Base-by-base conservation (phyloP, 2,113 vertebrate genomes). In the Gadus chalcogrammus region DNA sequence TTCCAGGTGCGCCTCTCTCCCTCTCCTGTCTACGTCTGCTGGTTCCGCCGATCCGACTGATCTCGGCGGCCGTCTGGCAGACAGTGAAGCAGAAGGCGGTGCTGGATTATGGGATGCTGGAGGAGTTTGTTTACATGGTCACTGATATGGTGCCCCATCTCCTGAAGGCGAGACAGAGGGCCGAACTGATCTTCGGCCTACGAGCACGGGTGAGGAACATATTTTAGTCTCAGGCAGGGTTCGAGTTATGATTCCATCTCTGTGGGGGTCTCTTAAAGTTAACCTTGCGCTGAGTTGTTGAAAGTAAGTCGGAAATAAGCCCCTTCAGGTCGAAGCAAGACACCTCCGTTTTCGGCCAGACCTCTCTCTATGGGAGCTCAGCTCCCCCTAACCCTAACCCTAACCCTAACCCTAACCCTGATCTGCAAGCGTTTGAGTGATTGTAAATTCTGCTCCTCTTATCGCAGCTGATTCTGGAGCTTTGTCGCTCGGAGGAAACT, bases 101-200 rank as follows among this genome's bases (percentile, higher is more conserved):
- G 71, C 79, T 80, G 2, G 88, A 93, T n/a, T 94, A 92, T 68
- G 91, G 92, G 0, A 84, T 85, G 3, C 90, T 93, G 0, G 73
- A 94, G 67, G 88, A 91, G 78, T 92, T 94, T 72, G 89, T 94
- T 24, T 85, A 81, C 0, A 86, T 76, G 68, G 83, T 94, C 48
- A 91, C 88, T 0, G 82, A 84, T 5, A 84, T 90, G 0, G 91
- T 91, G 1, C 93, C 94, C 0, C 90, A 92, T 1, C 75, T 94
- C 71, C 91, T 94, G 15, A 86, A 82, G 66, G 86, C 85, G 4
- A 91, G 91, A 28, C 93, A 95, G 79, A 82, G 90, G 0, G 91
- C 89, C 4, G 91, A 93, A 64, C 89, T 95, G 5, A 88, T 90
- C 68, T 63, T 94, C 81, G 92, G 93, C 1, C 87, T 95, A 16